phyloP scores from a whole-genome alignment of 1,140 invertebrate species.

The Cotesia chilonis region DNA sequence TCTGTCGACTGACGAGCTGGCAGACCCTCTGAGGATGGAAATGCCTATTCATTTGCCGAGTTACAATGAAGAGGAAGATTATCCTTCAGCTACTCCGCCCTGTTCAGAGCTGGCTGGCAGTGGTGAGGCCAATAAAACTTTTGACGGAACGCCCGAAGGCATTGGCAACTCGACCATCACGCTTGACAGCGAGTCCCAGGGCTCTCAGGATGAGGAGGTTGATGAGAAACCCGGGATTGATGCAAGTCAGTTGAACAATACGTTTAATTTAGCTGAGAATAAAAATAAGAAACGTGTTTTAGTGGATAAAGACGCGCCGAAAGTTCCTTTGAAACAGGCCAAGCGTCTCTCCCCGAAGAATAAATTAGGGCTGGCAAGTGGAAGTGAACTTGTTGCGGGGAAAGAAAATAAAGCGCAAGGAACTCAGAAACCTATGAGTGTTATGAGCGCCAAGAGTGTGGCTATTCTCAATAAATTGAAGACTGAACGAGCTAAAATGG shows the following conservation, averaged over 20 bases:
- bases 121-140: constrained; percentile 13
- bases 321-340: constrained; percentile 48
- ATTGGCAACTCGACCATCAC: constrained; percentile 25
- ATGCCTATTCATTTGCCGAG: constrained; percentile 39
- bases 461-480: constrained; percentile 61
- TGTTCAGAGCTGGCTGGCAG: not conserved
- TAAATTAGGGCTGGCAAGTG: constrained; percentile 35
- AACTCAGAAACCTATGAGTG: constrained; percentile 34
- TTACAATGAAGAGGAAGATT: constrained; percentile 39
- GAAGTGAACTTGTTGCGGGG: constrained; percentile 31
- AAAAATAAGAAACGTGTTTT: constrained; percentile 56
- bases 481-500: constrained; percentile 43
- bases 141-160: constrained; percentile 33
- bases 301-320: constrained; percentile 47
- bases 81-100: not conserved
- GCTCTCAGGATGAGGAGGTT: constrained; percentile 26
- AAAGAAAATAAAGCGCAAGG: constrained; percentile 57
- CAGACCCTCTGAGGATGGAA: constrained; percentile 43
- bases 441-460: constrained; percentile 58
- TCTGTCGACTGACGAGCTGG: constrained; percentile 44
- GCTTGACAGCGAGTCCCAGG: constrained; percentile 29
- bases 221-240: constrained; percentile 34
- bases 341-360: constrained; percentile 48
- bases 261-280: constrained; percentile 46
- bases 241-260: constrained; percentile 50